A percentile compares a stretch with the other conserved stretches of the same genome.
Evolutionary conservation across 2,797 vertebrate genomes (phyloP).

Genomic region (Lacerta bilineata): DNA sequence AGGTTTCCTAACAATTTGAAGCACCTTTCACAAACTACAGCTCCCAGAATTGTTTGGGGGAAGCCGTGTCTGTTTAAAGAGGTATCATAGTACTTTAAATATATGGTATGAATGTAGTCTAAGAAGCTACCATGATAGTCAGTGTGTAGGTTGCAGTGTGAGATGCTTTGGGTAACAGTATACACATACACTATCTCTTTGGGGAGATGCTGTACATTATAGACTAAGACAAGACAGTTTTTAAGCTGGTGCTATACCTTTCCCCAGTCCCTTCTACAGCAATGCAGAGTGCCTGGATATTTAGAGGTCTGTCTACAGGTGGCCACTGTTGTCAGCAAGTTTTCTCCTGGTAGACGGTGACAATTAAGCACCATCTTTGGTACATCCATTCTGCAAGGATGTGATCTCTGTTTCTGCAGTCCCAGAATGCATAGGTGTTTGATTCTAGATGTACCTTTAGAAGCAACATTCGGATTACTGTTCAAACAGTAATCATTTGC

Average conservation of each 20-base stretch:
- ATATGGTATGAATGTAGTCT: no score
- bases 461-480: neutral
- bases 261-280: neutral
- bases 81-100: no score
- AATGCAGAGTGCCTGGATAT: neutral
- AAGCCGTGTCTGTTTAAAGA: no score
- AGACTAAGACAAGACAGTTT: neutral
- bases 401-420: neutral
- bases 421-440: neutral
- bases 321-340: neutral
- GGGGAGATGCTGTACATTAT: neutral
- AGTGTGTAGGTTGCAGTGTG: neutral
- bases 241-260: neutral
- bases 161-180: neutral
- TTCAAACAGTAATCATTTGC: neutral
- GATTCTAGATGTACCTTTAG: neutral
- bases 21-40: no score
- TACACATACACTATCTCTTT: no score
- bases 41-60: no score
- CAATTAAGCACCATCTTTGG: neutral
- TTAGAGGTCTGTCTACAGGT: neutral
- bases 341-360: neutral
- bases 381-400: neutral
- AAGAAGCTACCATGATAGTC: neutral
- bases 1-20: no score